phyloP scores from a whole-genome alignment of 2,888 invertebrate genomes.

The Drosophila algonquin region DNA sequence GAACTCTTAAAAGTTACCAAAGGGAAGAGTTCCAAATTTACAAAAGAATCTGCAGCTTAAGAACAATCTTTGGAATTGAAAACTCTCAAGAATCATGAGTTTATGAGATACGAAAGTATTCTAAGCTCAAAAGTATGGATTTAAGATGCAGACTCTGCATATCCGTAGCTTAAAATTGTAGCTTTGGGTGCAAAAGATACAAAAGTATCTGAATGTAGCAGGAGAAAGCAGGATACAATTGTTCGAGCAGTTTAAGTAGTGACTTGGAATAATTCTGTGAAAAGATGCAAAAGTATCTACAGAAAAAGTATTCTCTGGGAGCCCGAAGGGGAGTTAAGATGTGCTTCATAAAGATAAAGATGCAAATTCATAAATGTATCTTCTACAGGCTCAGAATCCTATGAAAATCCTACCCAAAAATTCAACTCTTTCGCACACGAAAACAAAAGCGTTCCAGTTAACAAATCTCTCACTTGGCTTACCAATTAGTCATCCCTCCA shows the following conservation, averaged over 20 bases:
- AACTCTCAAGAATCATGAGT: constrained; percentile 16
- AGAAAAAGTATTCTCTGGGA: no score
- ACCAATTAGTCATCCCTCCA: constrained; percentile 35
- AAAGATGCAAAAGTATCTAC: no score
- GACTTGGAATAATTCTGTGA: background rate
- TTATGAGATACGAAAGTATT: background rate
- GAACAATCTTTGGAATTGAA: constrained; percentile 6
- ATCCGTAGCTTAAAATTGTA: background rate
- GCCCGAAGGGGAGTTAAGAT: no score
- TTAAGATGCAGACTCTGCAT: background rate
- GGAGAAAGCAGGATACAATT: background rate
- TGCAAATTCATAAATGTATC: no score
- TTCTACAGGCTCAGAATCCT: background rate
- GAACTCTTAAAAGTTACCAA: constrained; percentile 12
- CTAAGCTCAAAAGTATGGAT: background rate
- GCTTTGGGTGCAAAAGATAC: background rate
- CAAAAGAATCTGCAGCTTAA: constrained; percentile 11
- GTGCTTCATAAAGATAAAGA: no score
- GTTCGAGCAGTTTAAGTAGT: background rate
- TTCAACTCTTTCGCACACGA: background rate
- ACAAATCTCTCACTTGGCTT: constrained; percentile 15
- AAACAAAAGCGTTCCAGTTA: background rate
- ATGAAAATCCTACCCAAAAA: no score
- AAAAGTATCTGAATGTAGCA: background rate
- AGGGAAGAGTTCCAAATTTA: background rate